Base-by-base conservation (phyloP, 2,797 vertebrate species). In the Petrocephalus schoutedeni region DNA sequence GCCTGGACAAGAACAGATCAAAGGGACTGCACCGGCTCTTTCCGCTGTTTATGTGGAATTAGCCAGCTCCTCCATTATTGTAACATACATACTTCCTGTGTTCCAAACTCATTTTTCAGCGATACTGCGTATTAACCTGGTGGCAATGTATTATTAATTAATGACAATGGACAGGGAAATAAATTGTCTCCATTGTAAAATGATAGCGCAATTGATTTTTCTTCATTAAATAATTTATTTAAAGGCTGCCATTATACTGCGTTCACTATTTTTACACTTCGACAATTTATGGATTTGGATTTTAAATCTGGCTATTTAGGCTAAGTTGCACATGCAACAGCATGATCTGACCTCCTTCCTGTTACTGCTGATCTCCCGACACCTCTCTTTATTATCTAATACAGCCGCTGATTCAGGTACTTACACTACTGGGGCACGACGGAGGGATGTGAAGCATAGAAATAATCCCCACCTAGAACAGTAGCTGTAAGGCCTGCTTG, bases 191-290 rank as follows among this genome's bases (percentile, higher is more conserved):
- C 80, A 83, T 83, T 51, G 21, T 53, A 83, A 83, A 83, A 83
- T 53, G 49, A 83, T 51, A 21, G 45, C 12, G 49, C 36, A 5
- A 77, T 45, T n/a, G 71, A 77, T 77, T 77, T 83, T 53, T 83
- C 19, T 83, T 83, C 45, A 83, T 51, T 57, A 86, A 59, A 86
- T 86, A 21, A 86, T 56, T 57, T 85, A 86, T 86, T 86, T 86
- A 56, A 57, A 19, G 32, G 14, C 53, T 58, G 84, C 56, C 53
- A 54, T 58, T 86, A 36, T 86, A 32, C 21, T 10, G 23, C 16
- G 16, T 58, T 36, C 5, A 54, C 14, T 58, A 28, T 86, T 86
- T 83, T 59, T 58, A 57, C 16, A 58, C 56, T 57, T 36, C 23
- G 14, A 1, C 54, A 32, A 59, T 36, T 86, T 58, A 58, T 86